These are phyloP conservation scores for Herpetotheres cachinnans DNA, from an alignment of 2,113 vertebrate species.

Conservation along the genomic window DNA sequence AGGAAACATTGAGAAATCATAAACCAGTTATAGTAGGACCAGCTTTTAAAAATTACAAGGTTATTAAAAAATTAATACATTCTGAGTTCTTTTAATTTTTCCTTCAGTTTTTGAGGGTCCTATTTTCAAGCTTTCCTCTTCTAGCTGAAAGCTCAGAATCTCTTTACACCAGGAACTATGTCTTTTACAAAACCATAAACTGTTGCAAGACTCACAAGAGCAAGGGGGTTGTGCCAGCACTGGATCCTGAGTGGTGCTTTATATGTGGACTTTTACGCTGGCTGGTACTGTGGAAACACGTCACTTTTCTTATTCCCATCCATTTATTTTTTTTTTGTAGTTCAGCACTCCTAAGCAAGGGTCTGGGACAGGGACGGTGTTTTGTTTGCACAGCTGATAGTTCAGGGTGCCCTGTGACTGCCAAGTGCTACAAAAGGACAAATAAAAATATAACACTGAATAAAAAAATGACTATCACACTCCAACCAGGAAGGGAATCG, in stretches of 20 bases:
- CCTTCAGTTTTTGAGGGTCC: not conserved
- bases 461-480: not conserved
- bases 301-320: not conserved
- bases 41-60: not conserved
- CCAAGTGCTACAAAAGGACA: not conserved
- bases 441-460: not conserved
- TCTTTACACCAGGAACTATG: not conserved
- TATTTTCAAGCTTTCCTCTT: not conserved
- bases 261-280: not conserved
- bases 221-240: not conserved
- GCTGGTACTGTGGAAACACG: not conserved
- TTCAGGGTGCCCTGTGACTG: not conserved
- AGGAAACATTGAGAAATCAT: not conserved
- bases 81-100: not conserved
- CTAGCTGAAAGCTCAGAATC: not conserved
- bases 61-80: not conserved
- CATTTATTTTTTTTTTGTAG: not conserved
- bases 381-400: not conserved
- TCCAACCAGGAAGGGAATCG: not conserved
- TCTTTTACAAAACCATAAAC: not conserved
- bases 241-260: not conserved
- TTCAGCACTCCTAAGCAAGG: not conserved
- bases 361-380: not conserved
- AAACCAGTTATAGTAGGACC: not conserved
- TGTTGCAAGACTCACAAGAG: not conserved